phyloP scores from a whole-genome alignment of 1,140 invertebrate species.

The Cyclargus thomasi region DNA sequence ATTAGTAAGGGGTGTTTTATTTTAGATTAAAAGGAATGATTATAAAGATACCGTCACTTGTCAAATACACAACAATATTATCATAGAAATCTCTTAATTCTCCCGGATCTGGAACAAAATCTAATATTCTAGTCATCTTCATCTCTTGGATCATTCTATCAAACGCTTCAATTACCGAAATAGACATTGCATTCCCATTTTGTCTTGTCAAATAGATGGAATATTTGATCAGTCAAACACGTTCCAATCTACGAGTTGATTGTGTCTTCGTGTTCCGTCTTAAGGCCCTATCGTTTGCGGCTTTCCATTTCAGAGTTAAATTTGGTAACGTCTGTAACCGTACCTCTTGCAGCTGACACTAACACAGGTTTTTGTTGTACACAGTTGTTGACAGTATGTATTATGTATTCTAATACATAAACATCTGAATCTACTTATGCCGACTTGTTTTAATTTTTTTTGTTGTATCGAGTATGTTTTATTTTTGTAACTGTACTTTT shows the following conservation, averaged over 20 bases:
- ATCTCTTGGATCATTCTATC: background rate
- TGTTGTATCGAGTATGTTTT: too few relatives aligned
- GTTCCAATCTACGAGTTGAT: background rate
- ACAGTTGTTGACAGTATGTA: too few relatives aligned
- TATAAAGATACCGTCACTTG: too few relatives aligned
- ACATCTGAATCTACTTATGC: too few relatives aligned
- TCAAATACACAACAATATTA: too few relatives aligned
- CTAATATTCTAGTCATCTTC: background rate
- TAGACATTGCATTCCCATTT: background rate
- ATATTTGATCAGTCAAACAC: slow-evolving; percentile 12
- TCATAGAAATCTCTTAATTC: too few relatives aligned
- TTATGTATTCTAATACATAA: too few relatives aligned
- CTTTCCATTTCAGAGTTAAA: background rate
- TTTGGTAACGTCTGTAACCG: background rate
- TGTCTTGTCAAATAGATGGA: slow-evolving; percentile 6
- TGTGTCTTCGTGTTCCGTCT: background rate
- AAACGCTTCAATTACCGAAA: background rate
- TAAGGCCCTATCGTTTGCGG: background rate
- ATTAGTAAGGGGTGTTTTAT: too few relatives aligned
- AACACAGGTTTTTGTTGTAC: too few relatives aligned
- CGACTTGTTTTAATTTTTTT: too few relatives aligned
- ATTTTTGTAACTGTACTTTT: too few relatives aligned
- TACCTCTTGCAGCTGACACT: background rate
- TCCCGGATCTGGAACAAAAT: background rate
- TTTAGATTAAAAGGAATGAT: too few relatives aligned